Base-by-base conservation (phyloP, 1,140 invertebrate genomes). In the Probaryconus sp. region DNA sequence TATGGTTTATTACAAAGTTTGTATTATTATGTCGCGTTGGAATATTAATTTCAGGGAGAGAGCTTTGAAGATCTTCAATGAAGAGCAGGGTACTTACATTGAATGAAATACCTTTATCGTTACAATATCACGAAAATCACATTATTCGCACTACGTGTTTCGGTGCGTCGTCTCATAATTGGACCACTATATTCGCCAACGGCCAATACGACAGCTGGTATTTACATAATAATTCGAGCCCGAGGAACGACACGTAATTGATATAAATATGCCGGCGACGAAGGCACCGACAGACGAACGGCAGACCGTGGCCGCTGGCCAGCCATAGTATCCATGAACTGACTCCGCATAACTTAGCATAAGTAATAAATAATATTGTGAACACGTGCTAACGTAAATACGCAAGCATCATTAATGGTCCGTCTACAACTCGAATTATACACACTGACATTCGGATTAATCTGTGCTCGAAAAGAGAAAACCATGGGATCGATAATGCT, bases 291-390 rank as follows among this genome's bases (percentile, higher is more conserved):
- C 81, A 84, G 83, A 83, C 83, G 71, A 73, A 83, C 78, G 76
- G 80, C 76, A 83, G 82, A 83, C 81, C 51, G 79, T 82, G 79
- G 79, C 80, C 82, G 80, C 78, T 80, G 76, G 81, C 80, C 81
- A 81, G 70, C 70, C 50, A 74, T 83, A 68, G 76, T 82, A 81
- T 83, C 82, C 77, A 77, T 82, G 79, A 76, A 78, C 79, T 77
- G 79, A 78, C 73, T 78, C 60, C 77, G 82, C 82, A 84, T 84
- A 84, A 84, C 79, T 84, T 83, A 83, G 82, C 83, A 83, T 83
- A 83, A 83, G 82, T 84, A 83, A 83, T 83, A 84, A 84, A 84
- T 83, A 84, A 84, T 83, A 84, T 83, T 83, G 76, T 81, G 78
- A 83, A 82, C 82, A 81, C 83, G 82, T 83, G 82, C 81, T 79